These are phyloP conservation scores for Vidua chalybeata DNA, from an alignment of 2,113 vertebrate species.

Conservation along the genomic window DNA sequence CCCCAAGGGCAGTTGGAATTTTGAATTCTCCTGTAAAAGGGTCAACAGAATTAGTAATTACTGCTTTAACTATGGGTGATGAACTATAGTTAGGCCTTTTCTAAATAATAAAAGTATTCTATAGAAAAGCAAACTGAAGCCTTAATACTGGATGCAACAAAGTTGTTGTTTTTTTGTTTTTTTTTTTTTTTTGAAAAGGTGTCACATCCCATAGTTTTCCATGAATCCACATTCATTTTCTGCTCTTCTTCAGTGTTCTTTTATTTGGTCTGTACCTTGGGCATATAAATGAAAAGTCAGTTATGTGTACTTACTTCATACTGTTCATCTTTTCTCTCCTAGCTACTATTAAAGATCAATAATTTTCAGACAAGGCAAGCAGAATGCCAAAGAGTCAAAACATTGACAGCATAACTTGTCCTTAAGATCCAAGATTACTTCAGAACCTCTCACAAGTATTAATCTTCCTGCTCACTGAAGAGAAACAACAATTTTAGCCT, in stretches of 20 bases:
- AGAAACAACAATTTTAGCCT: not conserved
- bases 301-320: not conserved
- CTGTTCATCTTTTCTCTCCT: not conserved
- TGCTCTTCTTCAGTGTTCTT: not conserved
- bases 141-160: not conserved
- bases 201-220: not conserved
- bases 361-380: not conserved
- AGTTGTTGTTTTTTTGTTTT: not conserved
- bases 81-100: conserved; percentile 44
- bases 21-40: conserved; percentile 54
- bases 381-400: not conserved
- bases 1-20: conserved; percentile 23
- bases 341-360: not conserved
- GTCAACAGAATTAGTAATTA: conserved; percentile 66
- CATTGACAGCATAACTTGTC: not conserved
- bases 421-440: not conserved
- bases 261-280: not conserved
- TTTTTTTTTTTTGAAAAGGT: not conserved
- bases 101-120: conserved; percentile 24
- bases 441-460: not conserved
- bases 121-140: conserved; percentile 14
- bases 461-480: not conserved
- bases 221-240: not conserved
- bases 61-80: conserved; percentile 5
- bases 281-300: not conserved